These are phyloP conservation scores for Oxygymnocypris stewartii DNA, from an alignment of 2,113 vertebrate species.

Conservation along the genomic window DNA sequence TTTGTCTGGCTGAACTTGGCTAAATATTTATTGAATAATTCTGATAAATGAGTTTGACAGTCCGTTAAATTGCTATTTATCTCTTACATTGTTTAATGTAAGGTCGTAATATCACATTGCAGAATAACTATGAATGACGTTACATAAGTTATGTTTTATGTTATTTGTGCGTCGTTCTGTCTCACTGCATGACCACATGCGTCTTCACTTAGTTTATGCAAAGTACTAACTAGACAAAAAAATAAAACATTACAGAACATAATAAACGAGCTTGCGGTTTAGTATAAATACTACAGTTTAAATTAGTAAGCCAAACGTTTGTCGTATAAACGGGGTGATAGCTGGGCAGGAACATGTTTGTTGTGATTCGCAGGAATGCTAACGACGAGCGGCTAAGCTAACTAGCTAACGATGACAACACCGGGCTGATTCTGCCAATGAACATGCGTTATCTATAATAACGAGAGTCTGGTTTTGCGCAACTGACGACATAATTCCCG, in stretches of 20 bases:
- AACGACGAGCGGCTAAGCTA: constrained; percentile 40
- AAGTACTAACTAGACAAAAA: background rate
- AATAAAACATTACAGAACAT: background rate
- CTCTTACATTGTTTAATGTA: background rate
- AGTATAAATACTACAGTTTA: background rate
- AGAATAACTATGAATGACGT: background rate
- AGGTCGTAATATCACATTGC: background rate
- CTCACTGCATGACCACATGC: background rate
- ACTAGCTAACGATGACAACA: constrained; percentile 51
- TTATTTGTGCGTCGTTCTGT: background rate
- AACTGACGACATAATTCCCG: background rate
- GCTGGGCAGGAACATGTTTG: constrained; percentile 13
- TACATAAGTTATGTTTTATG: background rate
- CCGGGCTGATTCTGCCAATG: background rate
- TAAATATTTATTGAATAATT: background rate
- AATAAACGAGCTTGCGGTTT: background rate
- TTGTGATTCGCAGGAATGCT: constrained; percentile 40
- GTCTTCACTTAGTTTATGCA: background rate
- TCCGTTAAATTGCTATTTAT: background rate
- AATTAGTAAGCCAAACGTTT: background rate
- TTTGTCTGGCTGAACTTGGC: background rate
- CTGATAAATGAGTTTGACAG: background rate
- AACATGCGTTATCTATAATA: background rate
- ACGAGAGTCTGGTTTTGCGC: background rate
- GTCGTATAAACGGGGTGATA: background rate